Conservation (phyloP, 2,888 invertebrate species). For the Eupsilia transversa region DNA sequence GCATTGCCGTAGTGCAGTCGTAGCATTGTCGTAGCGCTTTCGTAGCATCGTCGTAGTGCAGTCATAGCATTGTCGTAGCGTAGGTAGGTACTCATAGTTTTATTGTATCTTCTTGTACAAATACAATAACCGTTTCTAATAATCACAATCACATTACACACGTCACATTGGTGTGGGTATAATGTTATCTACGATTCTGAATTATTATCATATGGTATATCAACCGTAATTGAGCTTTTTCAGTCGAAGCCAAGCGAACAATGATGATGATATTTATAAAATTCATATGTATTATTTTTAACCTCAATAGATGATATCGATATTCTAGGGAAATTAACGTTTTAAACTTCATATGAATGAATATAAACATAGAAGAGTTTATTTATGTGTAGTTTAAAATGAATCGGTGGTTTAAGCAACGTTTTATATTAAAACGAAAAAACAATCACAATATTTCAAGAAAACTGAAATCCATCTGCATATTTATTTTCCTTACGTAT, state of each 20-base stretch:
- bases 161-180: background rate
- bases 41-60: background rate
- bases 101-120: background rate
- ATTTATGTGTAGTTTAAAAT: background rate
- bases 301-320: no score
- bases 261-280: background rate
- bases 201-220: constrained; percentile 8
- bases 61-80: background rate
- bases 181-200: constrained; percentile 9
- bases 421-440: background rate
- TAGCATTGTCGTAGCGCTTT: background rate
- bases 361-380: background rate
- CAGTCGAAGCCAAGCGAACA: background rate
- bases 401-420: background rate
- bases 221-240: background rate
- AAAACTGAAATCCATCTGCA: constrained; percentile 38
- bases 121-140: constrained; percentile 1
- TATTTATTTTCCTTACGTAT: constrained; percentile 48
- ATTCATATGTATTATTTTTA: background rate
- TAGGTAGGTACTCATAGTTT: background rate
- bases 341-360: background rate
- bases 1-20: background rate
- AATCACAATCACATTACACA: constrained; percentile 8
- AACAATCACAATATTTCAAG: constrained; percentile 24
- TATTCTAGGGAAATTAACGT: background rate